These are phyloP conservation scores for Mastomys natalensis DNA, from an alignment of 2,113 vertebrate genomes.

Conservation along the genomic window DNA sequence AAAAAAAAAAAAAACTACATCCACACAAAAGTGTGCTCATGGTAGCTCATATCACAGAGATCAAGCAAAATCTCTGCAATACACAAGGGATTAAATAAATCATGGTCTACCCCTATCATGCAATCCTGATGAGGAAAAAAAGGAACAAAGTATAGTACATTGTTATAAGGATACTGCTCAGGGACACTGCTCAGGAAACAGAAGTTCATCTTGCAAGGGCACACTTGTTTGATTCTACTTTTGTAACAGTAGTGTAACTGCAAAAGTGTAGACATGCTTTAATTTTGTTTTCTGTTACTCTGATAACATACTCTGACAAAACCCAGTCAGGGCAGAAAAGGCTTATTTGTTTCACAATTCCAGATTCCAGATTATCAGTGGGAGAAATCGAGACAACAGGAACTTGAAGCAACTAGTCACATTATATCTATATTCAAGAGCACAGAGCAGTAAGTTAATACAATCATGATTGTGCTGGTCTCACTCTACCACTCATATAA, in stretches of 20 bases:
- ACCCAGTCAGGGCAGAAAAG: background rate
- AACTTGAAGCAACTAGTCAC: background rate
- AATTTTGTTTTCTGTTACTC: background rate
- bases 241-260: background rate
- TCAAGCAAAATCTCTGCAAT: background rate
- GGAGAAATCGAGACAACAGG: background rate
- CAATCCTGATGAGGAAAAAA: background rate
- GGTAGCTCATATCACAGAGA: background rate
- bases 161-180: background rate
- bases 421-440: background rate
- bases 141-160: background rate
- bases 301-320: background rate
- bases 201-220: background rate
- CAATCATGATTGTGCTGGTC: background rate
- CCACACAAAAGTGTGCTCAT: background rate
- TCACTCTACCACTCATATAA: background rate
- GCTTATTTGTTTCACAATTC: background rate
- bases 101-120: background rate
- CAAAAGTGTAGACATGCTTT: background rate
- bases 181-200: background rate
- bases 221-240: background rate
- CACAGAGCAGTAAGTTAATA: background rate
- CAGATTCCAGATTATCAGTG: background rate
- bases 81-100: background rate
- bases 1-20: background rate